Evolutionary conservation across 2,113 vertebrate genomes (phyloP).

Genomic region (Anarhynchus alexandrinus): DNA sequence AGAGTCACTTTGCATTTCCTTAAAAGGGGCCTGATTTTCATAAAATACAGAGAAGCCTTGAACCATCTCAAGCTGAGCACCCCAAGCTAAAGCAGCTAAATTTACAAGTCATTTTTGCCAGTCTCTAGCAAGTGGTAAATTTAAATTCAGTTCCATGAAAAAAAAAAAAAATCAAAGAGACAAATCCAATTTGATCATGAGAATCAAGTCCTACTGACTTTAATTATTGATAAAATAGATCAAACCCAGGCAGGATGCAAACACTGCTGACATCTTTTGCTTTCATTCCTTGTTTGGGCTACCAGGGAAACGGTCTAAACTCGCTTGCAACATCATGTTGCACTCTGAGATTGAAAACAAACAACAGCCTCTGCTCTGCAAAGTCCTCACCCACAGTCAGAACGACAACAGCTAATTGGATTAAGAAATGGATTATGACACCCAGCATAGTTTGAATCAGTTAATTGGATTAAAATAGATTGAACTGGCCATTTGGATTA

Average conservation of each 20-base stretch:
- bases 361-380: neutral
- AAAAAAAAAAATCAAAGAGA: neutral
- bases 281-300: neutral
- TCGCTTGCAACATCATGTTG: neutral
- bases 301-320: neutral
- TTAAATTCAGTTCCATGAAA: neutral
- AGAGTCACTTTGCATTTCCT: constrained; percentile 1
- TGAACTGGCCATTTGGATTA: constrained; percentile 68
- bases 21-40: constrained; percentile 17
- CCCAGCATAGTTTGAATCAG: constrained; percentile 42
- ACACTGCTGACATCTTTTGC: neutral
- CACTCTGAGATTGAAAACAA: neutral
- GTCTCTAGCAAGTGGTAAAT: neutral
- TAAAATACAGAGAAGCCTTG: neutral
- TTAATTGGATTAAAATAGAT: constrained; percentile 66
- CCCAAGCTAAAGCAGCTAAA: neutral
- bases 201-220: neutral
- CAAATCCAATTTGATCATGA: constrained; percentile 10
- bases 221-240: constrained; percentile 31
- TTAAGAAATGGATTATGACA: constrained; percentile 71
- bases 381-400: constrained; percentile 2
- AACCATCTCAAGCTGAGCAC: constrained; percentile 7
- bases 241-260: neutral
- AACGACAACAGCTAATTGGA: constrained; percentile 65
- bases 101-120: neutral